These are phyloP conservation scores for Fulica atra DNA, from an alignment of 2,113 vertebrate genomes.

Conservation along the genomic window DNA sequence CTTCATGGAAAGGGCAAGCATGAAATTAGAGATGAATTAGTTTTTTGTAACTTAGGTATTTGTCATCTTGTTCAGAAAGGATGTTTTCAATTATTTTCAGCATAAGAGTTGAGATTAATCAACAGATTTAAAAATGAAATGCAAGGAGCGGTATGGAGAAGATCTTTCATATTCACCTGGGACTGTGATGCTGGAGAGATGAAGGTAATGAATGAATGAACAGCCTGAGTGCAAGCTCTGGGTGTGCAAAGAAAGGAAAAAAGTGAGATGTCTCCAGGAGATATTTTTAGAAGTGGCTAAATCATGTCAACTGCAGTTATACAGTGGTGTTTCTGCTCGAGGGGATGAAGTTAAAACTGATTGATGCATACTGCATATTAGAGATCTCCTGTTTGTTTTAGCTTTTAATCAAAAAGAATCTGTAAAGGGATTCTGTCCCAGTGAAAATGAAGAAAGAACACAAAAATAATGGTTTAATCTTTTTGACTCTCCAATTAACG, in stretches of 20 bases:
- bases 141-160: background rate
- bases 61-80: background rate
- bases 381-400: background rate
- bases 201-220: background rate
- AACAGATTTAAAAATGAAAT: background rate
- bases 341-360: background rate
- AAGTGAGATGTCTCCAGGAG: background rate
- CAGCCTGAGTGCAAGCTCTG: background rate
- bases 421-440: background rate
- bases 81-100: conserved; percentile 17
- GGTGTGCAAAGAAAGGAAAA: background rate
- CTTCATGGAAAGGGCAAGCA: conserved; percentile 7
- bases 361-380: background rate
- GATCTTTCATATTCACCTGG: background rate
- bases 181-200: background rate
- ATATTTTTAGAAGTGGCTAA: background rate
- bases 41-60: background rate
- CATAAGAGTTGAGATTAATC: background rate
- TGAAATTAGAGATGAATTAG: background rate
- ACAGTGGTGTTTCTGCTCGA: background rate
- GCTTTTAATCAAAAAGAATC: background rate
- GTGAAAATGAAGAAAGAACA: background rate
- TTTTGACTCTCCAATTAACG: background rate
- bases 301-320: background rate
- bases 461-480: background rate